Conservation (phyloP, 2,113 vertebrate species). For the Anseranas semipalmata region DNA sequence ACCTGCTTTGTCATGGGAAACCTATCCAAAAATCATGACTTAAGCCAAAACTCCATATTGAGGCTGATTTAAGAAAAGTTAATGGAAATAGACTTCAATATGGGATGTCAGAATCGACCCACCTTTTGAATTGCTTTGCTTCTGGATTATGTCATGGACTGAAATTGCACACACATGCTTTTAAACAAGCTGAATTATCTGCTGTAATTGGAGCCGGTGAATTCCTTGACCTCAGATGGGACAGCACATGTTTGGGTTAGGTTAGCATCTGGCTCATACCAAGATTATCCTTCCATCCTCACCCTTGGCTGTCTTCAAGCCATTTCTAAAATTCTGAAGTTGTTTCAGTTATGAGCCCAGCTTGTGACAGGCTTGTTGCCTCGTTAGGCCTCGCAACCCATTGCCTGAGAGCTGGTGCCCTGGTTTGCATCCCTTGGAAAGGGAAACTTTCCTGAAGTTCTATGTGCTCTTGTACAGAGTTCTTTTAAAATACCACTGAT, state of each 20-base stretch:
- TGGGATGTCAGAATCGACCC: neutral
- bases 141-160: neutral
- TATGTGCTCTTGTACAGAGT: neutral
- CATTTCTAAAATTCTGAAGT: neutral
- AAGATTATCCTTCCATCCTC: neutral
- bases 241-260: neutral
- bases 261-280: neutral
- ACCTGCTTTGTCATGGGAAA: neutral
- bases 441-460: neutral
- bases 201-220: neutral
- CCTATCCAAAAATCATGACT: fast-evolving
- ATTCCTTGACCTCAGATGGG: neutral
- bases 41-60: neutral
- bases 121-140: neutral
- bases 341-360: neutral
- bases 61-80: neutral
- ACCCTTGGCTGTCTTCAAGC: neutral
- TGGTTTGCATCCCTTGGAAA: neutral
- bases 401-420: neutral
- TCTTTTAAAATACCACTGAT: neutral
- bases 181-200: neutral
- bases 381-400: neutral
- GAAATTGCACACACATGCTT: neutral
- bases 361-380: neutral
- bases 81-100: neutral